Evolutionary conservation across 2,888 invertebrate genomes (phyloP).

Genomic region (Operophtera brumata): DNA sequence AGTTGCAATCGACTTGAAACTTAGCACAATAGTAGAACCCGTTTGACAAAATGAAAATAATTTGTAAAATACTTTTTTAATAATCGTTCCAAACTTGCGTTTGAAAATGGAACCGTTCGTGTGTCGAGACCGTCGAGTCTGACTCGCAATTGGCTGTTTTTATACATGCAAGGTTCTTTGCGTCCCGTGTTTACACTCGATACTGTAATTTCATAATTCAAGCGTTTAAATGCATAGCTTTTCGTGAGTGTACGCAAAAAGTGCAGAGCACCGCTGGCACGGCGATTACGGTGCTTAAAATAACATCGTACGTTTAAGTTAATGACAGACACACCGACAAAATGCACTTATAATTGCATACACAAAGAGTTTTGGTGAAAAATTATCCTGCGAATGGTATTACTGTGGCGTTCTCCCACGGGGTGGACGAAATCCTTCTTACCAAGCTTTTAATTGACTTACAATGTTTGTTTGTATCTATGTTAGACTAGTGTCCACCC

Average conservation of each 20-base stretch:
- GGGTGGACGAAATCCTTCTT: slow-evolving; percentile 39
- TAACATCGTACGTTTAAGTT: slow-evolving; percentile 81
- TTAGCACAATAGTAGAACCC: no score
- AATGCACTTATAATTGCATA: slow-evolving; percentile 79
- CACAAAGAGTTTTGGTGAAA: slow-evolving; percentile 78
- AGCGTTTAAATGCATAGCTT: slow-evolving; percentile 81
- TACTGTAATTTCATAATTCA: slow-evolving; percentile 80
- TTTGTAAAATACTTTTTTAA: no score
- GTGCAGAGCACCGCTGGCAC: slow-evolving; percentile 65
- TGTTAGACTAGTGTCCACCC: no score
- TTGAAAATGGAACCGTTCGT: no score
- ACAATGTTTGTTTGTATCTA: no score
- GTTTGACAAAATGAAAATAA: no score
- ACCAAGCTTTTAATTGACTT: no score
- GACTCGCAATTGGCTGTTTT: not conserved
- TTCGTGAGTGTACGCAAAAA: slow-evolving; percentile 71
- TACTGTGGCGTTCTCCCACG: slow-evolving; percentile 58
- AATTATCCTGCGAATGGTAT: slow-evolving; percentile 69
- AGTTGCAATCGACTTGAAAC: no score
- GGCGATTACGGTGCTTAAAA: slow-evolving; percentile 78
- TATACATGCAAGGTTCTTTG: slow-evolving; percentile 33
- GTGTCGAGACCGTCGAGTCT: no score
- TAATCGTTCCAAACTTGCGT: no score
- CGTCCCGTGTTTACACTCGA: slow-evolving; percentile 70
- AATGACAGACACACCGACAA: slow-evolving; percentile 79